Conservation (phyloP, 2,888 invertebrate species). For the Heterodera filipjevi region DNA sequence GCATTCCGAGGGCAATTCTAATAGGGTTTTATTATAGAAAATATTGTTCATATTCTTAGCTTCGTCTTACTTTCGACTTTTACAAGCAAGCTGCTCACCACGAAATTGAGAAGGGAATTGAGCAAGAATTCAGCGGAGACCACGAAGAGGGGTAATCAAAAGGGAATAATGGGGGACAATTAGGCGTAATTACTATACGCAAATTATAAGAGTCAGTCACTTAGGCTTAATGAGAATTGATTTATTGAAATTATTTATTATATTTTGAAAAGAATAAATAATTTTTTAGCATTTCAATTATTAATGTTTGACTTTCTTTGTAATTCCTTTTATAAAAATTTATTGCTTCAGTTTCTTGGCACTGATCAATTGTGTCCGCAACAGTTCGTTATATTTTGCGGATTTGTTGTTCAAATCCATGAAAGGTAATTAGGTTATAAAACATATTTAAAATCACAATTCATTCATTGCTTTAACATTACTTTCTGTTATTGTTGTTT, state of each 20-base stretch:
- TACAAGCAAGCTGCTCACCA: neutral
- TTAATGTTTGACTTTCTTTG: neutral
- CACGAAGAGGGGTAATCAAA: neutral
- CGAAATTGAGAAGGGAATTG: neutral
- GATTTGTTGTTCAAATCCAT: conserved; percentile 53
- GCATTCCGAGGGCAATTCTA: conserved; percentile 60
- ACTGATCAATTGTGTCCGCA: conserved; percentile 42
- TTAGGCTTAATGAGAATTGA: neutral
- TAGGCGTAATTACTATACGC: no score
- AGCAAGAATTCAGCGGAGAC: neutral
- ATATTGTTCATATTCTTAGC: neutral
- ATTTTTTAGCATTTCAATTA: neutral
- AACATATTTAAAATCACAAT: neutral
- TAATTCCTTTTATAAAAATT: neutral
- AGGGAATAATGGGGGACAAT: conserved; percentile 36
- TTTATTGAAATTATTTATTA: no score
- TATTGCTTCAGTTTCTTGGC: conserved; percentile 38
- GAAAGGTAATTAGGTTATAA: conserved; percentile 41
- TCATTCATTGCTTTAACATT: neutral
- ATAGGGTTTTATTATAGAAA: neutral
- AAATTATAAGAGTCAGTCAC: no score
- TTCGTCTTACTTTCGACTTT: neutral
- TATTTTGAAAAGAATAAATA: no score
- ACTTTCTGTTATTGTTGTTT: no score
- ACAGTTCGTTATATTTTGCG: conserved; percentile 53